A percentile compares a stretch with the other conserved stretches of the same genome.
These are phyloP conservation scores for Taenioides sp. DNA, from an alignment of 2,797 vertebrate genomes.

Conservation along the genomic window DNA sequence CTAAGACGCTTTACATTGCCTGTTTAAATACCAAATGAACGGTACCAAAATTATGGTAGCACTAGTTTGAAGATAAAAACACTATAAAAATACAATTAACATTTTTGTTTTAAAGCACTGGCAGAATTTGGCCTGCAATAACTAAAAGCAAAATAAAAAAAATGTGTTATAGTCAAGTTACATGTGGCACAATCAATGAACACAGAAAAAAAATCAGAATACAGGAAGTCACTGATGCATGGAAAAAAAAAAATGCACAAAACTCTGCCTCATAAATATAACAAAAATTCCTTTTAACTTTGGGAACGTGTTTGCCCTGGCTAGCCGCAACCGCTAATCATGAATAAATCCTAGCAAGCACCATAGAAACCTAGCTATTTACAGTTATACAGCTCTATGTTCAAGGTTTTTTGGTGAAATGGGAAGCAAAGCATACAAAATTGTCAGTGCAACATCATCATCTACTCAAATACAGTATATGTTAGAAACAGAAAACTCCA, in stretches of 20 bases:
- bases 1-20: neutral
- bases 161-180: neutral
- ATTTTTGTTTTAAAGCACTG: neutral
- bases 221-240: neutral
- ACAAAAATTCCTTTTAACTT: neutral
- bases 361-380: conserved; percentile 50
- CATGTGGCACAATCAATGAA: neutral
- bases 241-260: neutral
- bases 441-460: conserved; percentile 61
- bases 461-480: conserved; percentile 58
- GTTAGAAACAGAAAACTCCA: neutral
- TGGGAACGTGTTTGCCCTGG: neutral
- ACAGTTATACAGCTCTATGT: conserved; percentile 44
- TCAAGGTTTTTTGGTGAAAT: conserved; percentile 15
- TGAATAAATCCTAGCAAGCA: conserved; percentile 48
- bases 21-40: neutral
- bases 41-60: neutral
- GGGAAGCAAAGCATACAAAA: neutral
- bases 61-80: neutral
- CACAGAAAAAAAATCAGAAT: neutral
- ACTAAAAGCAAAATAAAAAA: neutral
- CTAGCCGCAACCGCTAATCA: conserved; percentile 22
- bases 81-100: neutral
- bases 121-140: neutral
- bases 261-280: neutral